These are phyloP conservation scores for Otolemur crassicaudatus DNA, from an alignment of 2,797 vertebrate genomes.

Conservation along the genomic window DNA sequence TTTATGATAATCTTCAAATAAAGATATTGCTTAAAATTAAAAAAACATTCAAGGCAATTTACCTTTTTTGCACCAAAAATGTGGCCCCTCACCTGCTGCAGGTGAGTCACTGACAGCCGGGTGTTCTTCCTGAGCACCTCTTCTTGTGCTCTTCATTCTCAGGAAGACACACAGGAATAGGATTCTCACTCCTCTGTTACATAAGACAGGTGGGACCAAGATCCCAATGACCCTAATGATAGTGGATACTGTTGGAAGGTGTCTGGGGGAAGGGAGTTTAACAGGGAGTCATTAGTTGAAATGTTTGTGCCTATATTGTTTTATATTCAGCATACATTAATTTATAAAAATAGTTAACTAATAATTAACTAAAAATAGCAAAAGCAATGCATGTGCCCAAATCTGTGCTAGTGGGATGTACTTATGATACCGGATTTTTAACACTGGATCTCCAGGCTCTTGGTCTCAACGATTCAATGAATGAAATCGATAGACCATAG, in stretches of 20 bases:
- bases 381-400: not conserved
- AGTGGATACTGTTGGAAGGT: not conserved
- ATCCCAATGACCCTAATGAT: not conserved
- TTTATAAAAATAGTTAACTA: not conserved
- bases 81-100: not conserved
- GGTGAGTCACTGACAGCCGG: not conserved
- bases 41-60: not conserved
- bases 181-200: not conserved
- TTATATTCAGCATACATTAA: not conserved
- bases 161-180: not conserved
- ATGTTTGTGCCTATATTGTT: not conserved
- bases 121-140: not conserved
- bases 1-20: not conserved
- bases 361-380: not conserved
- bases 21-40: not conserved
- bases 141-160: not conserved
- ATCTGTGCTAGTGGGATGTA: not conserved
- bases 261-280: not conserved
- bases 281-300: not conserved
- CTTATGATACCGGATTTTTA: no score
- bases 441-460: no score
- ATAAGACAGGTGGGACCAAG: not conserved
- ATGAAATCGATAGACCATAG: no score
- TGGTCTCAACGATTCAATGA: no score
- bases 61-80: not conserved